Evolutionary conservation across 2,888 invertebrate species (phyloP).

Genomic region (Drosophila glabriapex): DNA sequence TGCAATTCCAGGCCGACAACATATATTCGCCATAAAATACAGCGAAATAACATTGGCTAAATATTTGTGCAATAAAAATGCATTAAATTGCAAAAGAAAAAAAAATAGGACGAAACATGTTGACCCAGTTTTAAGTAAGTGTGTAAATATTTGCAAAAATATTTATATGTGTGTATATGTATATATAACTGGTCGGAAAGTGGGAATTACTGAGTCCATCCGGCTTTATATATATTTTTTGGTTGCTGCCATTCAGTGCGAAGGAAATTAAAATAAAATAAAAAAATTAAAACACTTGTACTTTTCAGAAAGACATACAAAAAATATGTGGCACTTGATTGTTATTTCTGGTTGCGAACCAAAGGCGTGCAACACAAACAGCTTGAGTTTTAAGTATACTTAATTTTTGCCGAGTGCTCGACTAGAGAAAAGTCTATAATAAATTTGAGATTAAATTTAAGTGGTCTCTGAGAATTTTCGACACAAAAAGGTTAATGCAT

Average conservation of each 20-base stretch:
- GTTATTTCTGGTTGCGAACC: not conserved
- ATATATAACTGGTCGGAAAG: constrained; percentile 5
- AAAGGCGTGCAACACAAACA: not conserved
- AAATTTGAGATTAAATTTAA: not conserved
- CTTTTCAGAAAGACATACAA: constrained; percentile 1
- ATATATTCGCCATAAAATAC: constrained; percentile 51
- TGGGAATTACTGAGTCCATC: constrained; percentile 23
- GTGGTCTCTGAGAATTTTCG: not conserved
- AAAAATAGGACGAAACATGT: constrained; percentile 30
- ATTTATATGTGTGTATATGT: constrained; percentile 3
- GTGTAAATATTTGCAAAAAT: constrained; percentile 16
- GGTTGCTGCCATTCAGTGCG: constrained; percentile 9
- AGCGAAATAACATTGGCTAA: constrained; percentile 57
- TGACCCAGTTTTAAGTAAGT: constrained; percentile 49
- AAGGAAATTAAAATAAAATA: constrained; percentile 32
- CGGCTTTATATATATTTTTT: constrained; percentile 22
- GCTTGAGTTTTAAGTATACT: not conserved
- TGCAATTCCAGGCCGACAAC: constrained; percentile 38
- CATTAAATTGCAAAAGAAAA: constrained; percentile 32
- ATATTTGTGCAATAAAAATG: constrained; percentile 62
- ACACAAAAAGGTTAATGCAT: not conserved
- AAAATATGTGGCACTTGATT: constrained; percentile 17
- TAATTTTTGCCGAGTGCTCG: not conserved
- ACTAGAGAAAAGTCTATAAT: not conserved
- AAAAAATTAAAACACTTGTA: constrained; percentile 21